phyloP scores from a whole-genome alignment of 2,797 vertebrate genomes.

The Hydrocynus forskahlii region DNA sequence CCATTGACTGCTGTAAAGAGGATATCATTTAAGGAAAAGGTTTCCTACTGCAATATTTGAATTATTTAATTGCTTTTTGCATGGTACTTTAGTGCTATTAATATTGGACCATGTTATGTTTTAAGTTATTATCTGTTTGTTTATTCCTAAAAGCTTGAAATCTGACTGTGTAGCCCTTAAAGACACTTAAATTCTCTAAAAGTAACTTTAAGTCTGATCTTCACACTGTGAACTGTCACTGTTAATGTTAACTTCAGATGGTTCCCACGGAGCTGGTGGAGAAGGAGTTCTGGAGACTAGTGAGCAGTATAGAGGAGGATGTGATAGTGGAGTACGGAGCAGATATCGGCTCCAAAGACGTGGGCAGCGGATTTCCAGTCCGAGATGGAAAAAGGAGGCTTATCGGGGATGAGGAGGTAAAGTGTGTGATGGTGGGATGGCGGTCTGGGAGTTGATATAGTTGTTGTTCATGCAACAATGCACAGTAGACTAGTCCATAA shows the following conservation, averaged over 20 bases:
- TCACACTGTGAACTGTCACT: neutral
- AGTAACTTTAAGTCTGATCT: too few relatives aligned
- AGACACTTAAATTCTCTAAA: neutral
- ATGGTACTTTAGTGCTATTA: neutral
- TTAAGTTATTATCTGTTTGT: too few relatives aligned
- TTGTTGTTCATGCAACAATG: too few relatives aligned
- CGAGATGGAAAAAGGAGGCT: slow-evolving; percentile 89
- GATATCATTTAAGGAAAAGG: neutral
- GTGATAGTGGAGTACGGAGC: slow-evolving; percentile 98
- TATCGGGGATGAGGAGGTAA: slow-evolving; percentile 93
- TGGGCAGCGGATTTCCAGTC: slow-evolving; percentile 95
- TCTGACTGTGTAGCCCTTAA: neutral
- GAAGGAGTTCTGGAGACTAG: slow-evolving; percentile 98
- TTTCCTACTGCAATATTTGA: too few relatives aligned
- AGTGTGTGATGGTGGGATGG: neutral
- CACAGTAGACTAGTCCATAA: too few relatives aligned
- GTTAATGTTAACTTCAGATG: slow-evolving; percentile 80
- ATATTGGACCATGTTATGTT: neutral
- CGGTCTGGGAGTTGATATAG: too few relatives aligned
- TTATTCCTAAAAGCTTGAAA: neutral
- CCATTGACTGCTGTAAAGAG: neutral
- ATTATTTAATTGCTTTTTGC: too few relatives aligned
- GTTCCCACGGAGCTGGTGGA: slow-evolving; percentile 97
- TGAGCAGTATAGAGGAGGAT: slow-evolving; percentile 98
- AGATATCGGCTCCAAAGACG: slow-evolving; percentile 97